Base-by-base conservation (phyloP, 2,113 vertebrate species). In the Rhinopithecus roxellana region DNA sequence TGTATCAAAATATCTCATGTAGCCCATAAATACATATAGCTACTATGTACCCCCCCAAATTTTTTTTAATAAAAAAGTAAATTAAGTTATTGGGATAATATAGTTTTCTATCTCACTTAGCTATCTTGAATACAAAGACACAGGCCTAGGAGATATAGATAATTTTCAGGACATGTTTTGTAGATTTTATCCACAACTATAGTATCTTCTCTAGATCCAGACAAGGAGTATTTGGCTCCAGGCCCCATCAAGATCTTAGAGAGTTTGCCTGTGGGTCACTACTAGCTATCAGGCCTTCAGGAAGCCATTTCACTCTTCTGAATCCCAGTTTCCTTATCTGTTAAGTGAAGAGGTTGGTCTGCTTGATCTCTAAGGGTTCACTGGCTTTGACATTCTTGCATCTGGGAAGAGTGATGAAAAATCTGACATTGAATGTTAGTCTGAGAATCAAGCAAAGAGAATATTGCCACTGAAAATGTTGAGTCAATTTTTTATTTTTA, bases 381-480 rank as follows among this genome's bases (percentile, higher is more conserved):
- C 43, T 93, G 50, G 9, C 70, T 85, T 89, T 96, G 70, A 89
- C 38, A 57, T 74, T 89, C 38, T 90, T 92, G 10, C 13, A 90
- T 70, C 8, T 92, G 43, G 90, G 5, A 93, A 74, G 88, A 67
- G 77, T 18, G 9, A 20, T 50, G 6, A 78, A 77, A 57, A 79
- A 86, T 78, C 50, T 74, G 64, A 94, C 95, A 80, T 77, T 90
- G 23, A 95, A 64, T 87, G n/a, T 80, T 70, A 74, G 30, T 72
- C 27, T 2, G 4, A 90, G 61, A 48, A 83, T 35, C 20, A 95
- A 81, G 25, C 52, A 85, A 94, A 95, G 16, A 81, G 40, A 86
- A 59, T 94, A 92, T 50, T 92, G 50, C 45, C 52, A n/a, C 35
- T 85, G 52, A 92, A 96, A 95, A 93, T 94, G n/a, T n/a, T 64